These are phyloP conservation scores for Coryphaenoides rupestris DNA, from an alignment of 2,113 vertebrate genomes.

Conservation along the genomic window DNA sequence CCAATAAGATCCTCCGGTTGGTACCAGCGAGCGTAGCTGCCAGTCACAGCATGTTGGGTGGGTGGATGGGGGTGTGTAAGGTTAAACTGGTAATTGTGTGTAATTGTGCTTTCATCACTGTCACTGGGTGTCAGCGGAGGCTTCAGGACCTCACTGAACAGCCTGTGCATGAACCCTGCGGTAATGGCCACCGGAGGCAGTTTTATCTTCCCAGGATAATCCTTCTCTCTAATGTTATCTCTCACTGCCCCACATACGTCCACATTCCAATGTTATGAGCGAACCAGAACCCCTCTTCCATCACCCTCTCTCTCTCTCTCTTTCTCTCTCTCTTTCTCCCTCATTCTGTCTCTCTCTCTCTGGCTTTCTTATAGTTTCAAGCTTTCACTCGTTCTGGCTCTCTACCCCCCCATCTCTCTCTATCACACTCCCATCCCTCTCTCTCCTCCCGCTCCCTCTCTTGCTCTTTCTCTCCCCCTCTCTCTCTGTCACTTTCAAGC, in stretches of 20 bases:
- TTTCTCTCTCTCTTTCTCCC: slow-evolving; percentile 3
- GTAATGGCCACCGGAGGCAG: slow-evolving; percentile 24
- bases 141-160: slow-evolving; percentile 9
- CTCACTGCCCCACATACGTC: slow-evolving; percentile 31
- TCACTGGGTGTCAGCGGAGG: slow-evolving; percentile 15
- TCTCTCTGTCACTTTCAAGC: neutral
- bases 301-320: slow-evolving; percentile 5
- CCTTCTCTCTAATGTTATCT: slow-evolving; percentile 20
- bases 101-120: slow-evolving; percentile 27
- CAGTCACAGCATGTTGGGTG: slow-evolving; percentile 14
- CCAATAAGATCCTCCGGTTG: neutral
- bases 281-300: slow-evolving; percentile 16
- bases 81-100: slow-evolving; percentile 30
- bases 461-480: too few species aligned
- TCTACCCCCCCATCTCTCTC: neutral
- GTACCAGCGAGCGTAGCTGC: slow-evolving; percentile 8
- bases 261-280: slow-evolving; percentile 62
- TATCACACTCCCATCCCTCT: neutral
- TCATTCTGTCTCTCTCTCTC: neutral
- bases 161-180: slow-evolving; percentile 13
- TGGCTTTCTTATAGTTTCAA: too few species aligned
- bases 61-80: slow-evolving; percentile 22
- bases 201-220: slow-evolving; percentile 11
- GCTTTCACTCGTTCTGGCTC: too few species aligned
- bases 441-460: too few species aligned